These are phyloP conservation scores for Pavo muticus DNA, from an alignment of 2,113 vertebrate genomes.

Conservation along the genomic window DNA sequence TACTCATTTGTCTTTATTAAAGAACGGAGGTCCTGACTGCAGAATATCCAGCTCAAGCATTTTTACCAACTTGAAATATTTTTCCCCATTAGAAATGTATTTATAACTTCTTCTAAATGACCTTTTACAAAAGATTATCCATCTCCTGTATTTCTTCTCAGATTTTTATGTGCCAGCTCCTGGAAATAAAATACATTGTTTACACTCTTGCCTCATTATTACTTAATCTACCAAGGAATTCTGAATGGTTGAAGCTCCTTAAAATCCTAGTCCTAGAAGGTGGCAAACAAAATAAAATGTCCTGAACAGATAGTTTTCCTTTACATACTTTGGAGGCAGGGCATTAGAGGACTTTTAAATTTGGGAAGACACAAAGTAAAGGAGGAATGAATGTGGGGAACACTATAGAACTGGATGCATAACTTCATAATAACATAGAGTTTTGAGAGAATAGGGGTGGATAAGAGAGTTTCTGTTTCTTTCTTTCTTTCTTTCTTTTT, in stretches of 20 bases:
- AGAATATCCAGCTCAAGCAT: neutral
- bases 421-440: neutral
- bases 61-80: constrained; percentile 46
- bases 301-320: neutral
- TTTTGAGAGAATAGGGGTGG: neutral
- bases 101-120: constrained; percentile 43
- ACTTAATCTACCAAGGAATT: constrained; percentile 42
- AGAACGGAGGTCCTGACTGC: neutral
- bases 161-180: constrained; percentile 13
- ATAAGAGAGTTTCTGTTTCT: neutral
- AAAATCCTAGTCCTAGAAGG: neutral
- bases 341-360: neutral
- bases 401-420: neutral
- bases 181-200: constrained; percentile 42
- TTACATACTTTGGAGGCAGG: neutral
- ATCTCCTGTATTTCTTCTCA: constrained; percentile 41
- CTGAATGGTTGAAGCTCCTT: neutral
- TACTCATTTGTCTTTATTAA: constrained; percentile 35
- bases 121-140: constrained; percentile 4
- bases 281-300: constrained; percentile 17
- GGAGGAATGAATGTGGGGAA: neutral
- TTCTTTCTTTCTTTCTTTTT: too few species aligned
- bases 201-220: constrained; percentile 48
- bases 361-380: neutral
- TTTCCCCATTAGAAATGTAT: constrained; percentile 44